Base-by-base conservation (phyloP, 2,888 invertebrate species). In the Gastrophysa polygoni region DNA sequence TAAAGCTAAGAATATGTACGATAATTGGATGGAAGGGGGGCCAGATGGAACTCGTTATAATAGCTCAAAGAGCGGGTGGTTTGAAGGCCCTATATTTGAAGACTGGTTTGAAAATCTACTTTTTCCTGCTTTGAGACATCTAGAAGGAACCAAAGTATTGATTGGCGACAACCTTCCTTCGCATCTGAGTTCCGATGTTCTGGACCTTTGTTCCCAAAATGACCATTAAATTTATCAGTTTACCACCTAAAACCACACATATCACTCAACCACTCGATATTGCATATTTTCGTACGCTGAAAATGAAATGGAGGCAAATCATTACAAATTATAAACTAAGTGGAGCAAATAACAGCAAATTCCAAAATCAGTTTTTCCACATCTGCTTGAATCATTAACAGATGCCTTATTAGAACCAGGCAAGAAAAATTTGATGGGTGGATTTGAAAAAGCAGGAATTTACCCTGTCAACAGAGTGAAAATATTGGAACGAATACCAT, bases 111-210 rank as follows among this genome's bases (percentile, higher is more conserved):
- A 3, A 24, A 5, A 3, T 7, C 3, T 24, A 24, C 4, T 7
- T 24, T 7, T 24, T 5, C 24, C 24, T 5, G 24, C 24, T 24
- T 7, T 24, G 4, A 3, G 24, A 24, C 3, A 7, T 5, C 3
- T 5, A 7, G 24, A 3, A 5, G 24, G 24, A 5, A 24, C 3
- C 3, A 24, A 24, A 24, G 7, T 24, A 5, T 17, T 52, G 20
- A 52, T 52, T 52, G 52, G 52, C 10, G 38, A 52, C 17, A 52
- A 52, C 34, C 17, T 52, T 18, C 20, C 18, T 34, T 17, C 34
- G 11, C 52, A 52, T 18, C 32, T 52, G 1, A 14, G 10, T 32
- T 24, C 24, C 3, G 7, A 24, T 24, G 7, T 24, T 5, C 3
- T 24, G 4, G 7, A 7, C 3, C 7, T 24, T 5, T 24, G 49